Base-by-base conservation (phyloP, 2,797 vertebrate genomes). In the Phrynocephalus guinanensis region DNA sequence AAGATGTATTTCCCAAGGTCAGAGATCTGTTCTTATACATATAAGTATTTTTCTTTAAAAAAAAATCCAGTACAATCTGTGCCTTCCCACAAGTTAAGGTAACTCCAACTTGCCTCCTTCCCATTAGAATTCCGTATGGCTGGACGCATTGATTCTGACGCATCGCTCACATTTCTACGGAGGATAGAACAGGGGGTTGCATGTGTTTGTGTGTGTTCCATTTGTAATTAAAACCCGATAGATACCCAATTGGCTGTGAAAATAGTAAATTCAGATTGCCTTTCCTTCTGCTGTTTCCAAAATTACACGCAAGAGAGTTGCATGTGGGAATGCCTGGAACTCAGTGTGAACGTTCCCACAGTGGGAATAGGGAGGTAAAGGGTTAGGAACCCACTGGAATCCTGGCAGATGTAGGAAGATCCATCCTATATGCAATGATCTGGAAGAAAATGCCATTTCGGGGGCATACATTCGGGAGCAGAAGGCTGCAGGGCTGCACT, bases 361-460 rank as follows among this genome's bases (percentile, higher is more conserved):
- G 52, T 56, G 52, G 52, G 52, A 79, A 86, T 85, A 91, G 89
- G 91, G 68, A 89, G 86, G 90, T 77, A 84, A 88, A 79, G 78
- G 8, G 1, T 11, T 6, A 20, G 52, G 9, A 56, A 13, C 52
- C 52, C 52, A 56, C 13, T 1, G 52, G 1, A 13, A 56, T 56
- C 52, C 52, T 8, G 9, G 52, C 52, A 10, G 52, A 56, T 56
- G 9, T 13, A 56, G 52, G 52, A 56, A 56, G 52, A 13, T 63
- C 60, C 16, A 63, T 6, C 60, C 60, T 63, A 63, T 20, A 63
- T 63, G 60, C 60, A 20, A 18, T 15, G 16, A 15, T 15, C 60
- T 63, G 18, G 60, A 63, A 63, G 13, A 18, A 63, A 63, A 18
- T 16, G 5, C 60, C 60, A 63, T 63, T 63, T 63, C 15, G 2